Evolutionary conservation across 1,140 invertebrate species (phyloP), one percentile per base, ranked within the genome.

Genomic region (Drosophila saltans): DNA sequence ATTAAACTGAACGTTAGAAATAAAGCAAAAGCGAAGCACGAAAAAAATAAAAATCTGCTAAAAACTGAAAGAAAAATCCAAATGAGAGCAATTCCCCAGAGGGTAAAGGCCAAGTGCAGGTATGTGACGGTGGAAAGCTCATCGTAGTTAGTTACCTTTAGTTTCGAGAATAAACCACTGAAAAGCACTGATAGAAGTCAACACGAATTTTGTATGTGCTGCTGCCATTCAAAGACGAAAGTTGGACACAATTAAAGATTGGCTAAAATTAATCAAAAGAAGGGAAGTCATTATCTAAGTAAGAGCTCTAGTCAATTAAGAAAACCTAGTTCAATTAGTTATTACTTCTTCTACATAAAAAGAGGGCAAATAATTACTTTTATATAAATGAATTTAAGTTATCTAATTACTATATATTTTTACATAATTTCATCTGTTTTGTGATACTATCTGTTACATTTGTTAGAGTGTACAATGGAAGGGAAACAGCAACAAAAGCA

Each of bases 61-160:
- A 48, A 48, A 48, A 60, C 41, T 60, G 28, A 66, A 66, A 41
- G 43, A 52, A 68, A 55, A 68, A 33, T 60, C 30, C 41, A 39
- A 48, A 39, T 45, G 66, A 68, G 28, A 41, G 39, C 11, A 57
- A 30, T 28, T 41, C 36, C 30, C 64, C 30, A 52, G 24, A 5
- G 45, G 45, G 21, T n/a, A 1, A 10, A n/a, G 41, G 41, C 11
- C 45, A 48, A 10, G 16, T 48, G 45, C 7, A 9, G 21, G 45
- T 8, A 52, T 26, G 21, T 52, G 45, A 26, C 6, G 45, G n/a
- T 21, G 24, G 9, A 24, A 52, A 52, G 7, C 45, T 52, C 45
- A 52, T 52, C 21, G 21, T 26, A 52, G 45, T 52, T 26, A 52
- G 45, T 52, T 26, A 52, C 45, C 45, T 52, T 52, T 21, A 52